phyloP scores from a whole-genome alignment of 2,888 invertebrate genomes.

The Galeopsomyia nigrocyanea region DNA sequence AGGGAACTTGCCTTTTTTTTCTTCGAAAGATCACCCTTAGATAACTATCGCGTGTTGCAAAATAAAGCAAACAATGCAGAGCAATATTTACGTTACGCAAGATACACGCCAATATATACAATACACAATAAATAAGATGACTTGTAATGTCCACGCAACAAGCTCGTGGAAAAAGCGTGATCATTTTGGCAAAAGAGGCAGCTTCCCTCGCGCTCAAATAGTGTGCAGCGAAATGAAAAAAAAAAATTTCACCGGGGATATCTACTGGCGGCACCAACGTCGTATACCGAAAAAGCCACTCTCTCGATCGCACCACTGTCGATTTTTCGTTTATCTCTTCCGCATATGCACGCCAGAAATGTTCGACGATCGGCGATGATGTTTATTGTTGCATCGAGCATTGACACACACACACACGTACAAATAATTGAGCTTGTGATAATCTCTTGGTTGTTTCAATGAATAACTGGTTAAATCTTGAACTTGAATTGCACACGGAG shows the following conservation, averaged over 20 bases:
- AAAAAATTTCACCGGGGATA: not conserved
- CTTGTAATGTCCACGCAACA: constrained; percentile 16
- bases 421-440: too few relatives aligned
- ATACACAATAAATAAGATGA: not conserved
- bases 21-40: not conserved
- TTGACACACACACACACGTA: not conserved
- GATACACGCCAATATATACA: not conserved
- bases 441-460: too few relatives aligned
- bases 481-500: too few relatives aligned
- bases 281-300: too few relatives aligned
- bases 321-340: constrained; percentile 39
- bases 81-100: constrained; percentile 31
- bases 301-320: constrained; percentile 5
- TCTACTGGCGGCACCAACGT: too few relatives aligned
- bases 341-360: not conserved
- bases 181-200: constrained; percentile 30
- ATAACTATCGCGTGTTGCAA: not conserved
- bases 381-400: not conserved
- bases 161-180: constrained; percentile 26
- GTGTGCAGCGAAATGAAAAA: not conserved
- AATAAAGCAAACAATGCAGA: constrained; percentile 1
- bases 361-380: not conserved
- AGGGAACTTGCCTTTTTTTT: too few relatives aligned
- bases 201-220: constrained; percentile 18
- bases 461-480: too few relatives aligned